Evolutionary conservation across 2,888 invertebrate genomes (phyloP), one percentile per base, ranked within the genome.

Genomic region (Sphinx pinastri): DNA sequence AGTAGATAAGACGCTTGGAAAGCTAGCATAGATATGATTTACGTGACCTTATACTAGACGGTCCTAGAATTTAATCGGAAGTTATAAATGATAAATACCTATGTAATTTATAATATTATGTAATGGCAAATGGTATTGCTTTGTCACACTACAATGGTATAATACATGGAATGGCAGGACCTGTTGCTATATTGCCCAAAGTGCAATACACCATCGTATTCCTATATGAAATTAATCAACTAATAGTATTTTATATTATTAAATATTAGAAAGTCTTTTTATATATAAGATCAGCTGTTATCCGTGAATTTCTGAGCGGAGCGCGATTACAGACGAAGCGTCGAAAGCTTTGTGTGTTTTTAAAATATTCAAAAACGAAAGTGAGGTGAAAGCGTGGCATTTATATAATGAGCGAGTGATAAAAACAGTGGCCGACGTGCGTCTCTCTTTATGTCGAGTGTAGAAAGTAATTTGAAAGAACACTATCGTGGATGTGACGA

Each of bases 321-420:
- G 45, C 68, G 68, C 71, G 68, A 73, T 75, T 72, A 79, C 80
- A 72, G 77, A 81, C 79, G 72, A 47, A 73, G n/a, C 82, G 81
- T 81, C 79, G 84, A 87, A 85, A 87, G 87, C 82, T 82, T 79
- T 81, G 80, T 76, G 74, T 79, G 75, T 79, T 79, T 81, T 81
- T 81, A 74, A 85, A 80, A 82, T 83, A 84, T 86, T 85, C 84
- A 78, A 82, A 68, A 85, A 87, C 63, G 88, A 89, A 88, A 88
- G 89, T 85, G 66, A 68, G 79, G 89, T 82, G 91, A 91, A 91
- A 90, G 91, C 82, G 77, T 83, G 81, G 83, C 80, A 84, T 89
- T 86, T 85, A 81, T 85, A 88, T 87, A 84, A 87, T 80, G 81
- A 81, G 79, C 72, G n/a, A 71, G 74, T 75, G 80, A 85, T 85